Base-by-base conservation (phyloP, 1,140 invertebrate genomes). In the Galleria mellonella region DNA sequence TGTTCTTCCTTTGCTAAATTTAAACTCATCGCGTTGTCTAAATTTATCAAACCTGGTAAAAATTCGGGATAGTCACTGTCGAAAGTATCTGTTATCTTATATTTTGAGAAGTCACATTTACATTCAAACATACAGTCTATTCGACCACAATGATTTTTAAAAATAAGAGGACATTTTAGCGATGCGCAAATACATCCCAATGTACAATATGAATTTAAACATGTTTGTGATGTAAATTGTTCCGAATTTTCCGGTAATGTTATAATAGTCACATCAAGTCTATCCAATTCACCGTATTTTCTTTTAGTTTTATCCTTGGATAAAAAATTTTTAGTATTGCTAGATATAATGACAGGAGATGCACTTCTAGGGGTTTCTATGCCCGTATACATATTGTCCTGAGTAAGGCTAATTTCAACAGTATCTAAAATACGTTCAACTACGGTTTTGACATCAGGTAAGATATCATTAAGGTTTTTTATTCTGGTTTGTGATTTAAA, bases 111-210 rank as follows among this genome's bases (percentile, higher is more conserved):
- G 32, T 72, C 64, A 60, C 77, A 84, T 46, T 62, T 72, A 51
- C 81, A 84, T 49, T 63, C 39, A 54, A 84, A 84, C 78, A 84
- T 79, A 45, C 81, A 84, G 47, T 74, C 67, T 7, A 66, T 15
- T 6, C 55, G 57, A 8, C 76, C 70, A 57, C 82, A 85, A 42
- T 85, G 82, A 4, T 54, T 55, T 65, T 66, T 82, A 37, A 79
- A 55, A 50, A 60, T 60, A 50, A 59, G 54, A 15, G 46, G 46
- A 50, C 51, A 68, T 39, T 67, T 43, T 38, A 84, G 57, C 9
- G 76, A 79, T 47, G 61, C 48, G 47, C 82, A 85, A 46, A 85
- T 42, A 55, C 82, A 85, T 7, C 82, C 82, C 32, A 85, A 57
- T 13, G 31, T 43, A 45, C 78, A 85, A 59, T 58, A 59, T n/a